A percentile compares a stretch with the other conserved stretches of the same genome.
These are phyloP conservation scores for Papilio glaucus DNA, from an alignment of 1,140 invertebrate species.

Conservation along the genomic window DNA sequence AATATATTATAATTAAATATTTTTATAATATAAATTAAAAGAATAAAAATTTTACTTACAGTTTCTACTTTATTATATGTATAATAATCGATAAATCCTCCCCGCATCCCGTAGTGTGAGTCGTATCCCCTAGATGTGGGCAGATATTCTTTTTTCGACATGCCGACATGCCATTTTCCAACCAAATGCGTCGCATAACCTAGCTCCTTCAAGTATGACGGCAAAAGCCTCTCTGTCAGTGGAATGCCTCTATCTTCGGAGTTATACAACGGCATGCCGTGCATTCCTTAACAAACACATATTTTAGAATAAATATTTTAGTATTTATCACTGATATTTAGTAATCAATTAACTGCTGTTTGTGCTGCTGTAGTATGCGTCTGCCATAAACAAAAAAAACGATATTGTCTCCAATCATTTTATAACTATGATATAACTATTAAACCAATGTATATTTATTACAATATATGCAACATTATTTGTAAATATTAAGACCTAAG, in stretches of 20 bases:
- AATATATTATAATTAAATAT: no score
- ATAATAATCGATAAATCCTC: constrained; percentile 93
- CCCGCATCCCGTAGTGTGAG: constrained; percentile 92
- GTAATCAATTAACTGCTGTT: no score
- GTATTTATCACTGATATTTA: no score
- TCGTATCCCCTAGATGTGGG: constrained; percentile 93
- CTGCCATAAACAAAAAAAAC: no score
- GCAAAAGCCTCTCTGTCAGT: constrained; percentile 87
- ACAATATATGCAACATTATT: no score
- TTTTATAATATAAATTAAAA: no score
- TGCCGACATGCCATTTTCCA: constrained; percentile 96
- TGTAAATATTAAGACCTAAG: no score
- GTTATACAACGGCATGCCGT: constrained; percentile 90
- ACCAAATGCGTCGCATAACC: constrained; percentile 93
- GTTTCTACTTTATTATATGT: constrained; percentile 84
- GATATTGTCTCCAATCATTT: no score
- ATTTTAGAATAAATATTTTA: constrained; percentile 22
- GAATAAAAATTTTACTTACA: constrained; percentile 58
- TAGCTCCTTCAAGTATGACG: constrained; percentile 88
- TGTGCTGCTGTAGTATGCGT: no score
- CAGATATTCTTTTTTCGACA: constrained; percentile 87
- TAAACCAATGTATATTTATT: no score
- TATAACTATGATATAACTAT: no score
- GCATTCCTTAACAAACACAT: constrained; percentile 86
- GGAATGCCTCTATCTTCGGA: constrained; percentile 90